These are phyloP conservation scores for Apamea sordens DNA, from an alignment of 2,888 invertebrate genomes.

Conservation along the genomic window DNA sequence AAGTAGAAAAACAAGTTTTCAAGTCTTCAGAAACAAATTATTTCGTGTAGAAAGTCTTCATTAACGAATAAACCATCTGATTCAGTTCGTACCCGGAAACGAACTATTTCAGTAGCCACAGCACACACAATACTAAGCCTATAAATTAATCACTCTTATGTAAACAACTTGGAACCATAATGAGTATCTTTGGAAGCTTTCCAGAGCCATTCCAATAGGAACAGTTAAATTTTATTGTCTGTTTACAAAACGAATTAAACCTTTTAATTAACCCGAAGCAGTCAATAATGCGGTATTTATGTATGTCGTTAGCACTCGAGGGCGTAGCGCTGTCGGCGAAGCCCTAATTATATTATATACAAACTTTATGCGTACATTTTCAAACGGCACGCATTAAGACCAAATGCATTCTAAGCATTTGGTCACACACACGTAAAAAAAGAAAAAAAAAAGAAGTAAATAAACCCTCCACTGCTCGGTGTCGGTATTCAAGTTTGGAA, in stretches of 20 bases:
- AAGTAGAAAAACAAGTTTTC: neutral
- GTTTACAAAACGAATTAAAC: conserved; percentile 62
- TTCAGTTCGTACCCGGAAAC: conserved; percentile 41
- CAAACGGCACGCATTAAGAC: neutral
- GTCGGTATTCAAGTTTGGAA: conserved; percentile 37
- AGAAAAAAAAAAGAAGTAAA: conserved; percentile 43
- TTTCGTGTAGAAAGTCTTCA: neutral
- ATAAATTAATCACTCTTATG: conserved; percentile 53
- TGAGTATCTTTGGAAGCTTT: conserved; percentile 55
- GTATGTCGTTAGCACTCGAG: conserved; percentile 37
- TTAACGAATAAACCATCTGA: conserved; percentile 1
- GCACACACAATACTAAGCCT: conserved; percentile 46
- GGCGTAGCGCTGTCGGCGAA: conserved; percentile 13
- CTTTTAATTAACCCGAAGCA: conserved; percentile 56
- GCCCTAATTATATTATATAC: conserved; percentile 31
- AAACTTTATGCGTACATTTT: neutral
- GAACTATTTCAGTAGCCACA: conserved; percentile 53
- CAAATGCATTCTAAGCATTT: neutral
- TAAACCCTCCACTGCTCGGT: conserved; percentile 35
- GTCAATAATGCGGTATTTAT: conserved; percentile 55
- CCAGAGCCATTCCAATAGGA: conserved; percentile 62
- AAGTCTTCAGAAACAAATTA: neutral
- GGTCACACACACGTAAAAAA: conserved; percentile 4
- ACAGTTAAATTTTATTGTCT: conserved; percentile 59
- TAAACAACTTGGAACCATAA: conserved; percentile 61